Evolutionary conservation across 2,797 vertebrate genomes (phyloP), one percentile per base, ranked within the genome.

Genomic region (Tangara arthus): DNA sequence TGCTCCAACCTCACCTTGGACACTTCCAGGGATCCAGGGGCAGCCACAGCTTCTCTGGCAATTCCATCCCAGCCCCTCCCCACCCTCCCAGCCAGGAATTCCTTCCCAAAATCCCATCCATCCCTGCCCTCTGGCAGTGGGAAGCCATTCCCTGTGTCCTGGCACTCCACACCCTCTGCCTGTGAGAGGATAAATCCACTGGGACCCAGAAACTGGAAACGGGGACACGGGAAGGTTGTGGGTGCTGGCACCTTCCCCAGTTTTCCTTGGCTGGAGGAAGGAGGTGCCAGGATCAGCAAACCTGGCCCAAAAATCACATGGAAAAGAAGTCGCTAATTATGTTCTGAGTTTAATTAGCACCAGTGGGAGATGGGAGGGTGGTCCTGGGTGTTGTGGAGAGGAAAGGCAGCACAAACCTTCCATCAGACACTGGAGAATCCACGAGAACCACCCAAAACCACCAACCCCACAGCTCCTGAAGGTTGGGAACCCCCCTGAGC

Each of bases 181-280:
- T 17, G 41, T 1, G 4, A 39, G 49, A 49, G n/a, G 39, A n/a
- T n/a, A 12, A 57, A 72, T 1, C 4, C 13, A 1, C 22, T 1
- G 28, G n/a, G 26, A 35, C 39, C 37, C 14, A 13, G 18, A 5
- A 24, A 21, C 15, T 5, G 77, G 78, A 59, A 34, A 61, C 18
- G 47, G 37, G 52, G 47, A n/a, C 34, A 9, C 0, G 0, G 87
- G 27, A 20, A 39, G 14, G 39, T 27, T n/a, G 60, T 19, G 85
- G 71, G 27, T 35, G 12, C 18, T 12, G 30, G 65, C 6, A 3
- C n/a, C 27, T 77, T 23, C 32, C 70, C 6, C 8, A 57, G 28
- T 23, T 90, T 80, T 57, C 57, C 71, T 30, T 41, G 50, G 75
- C 75, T 34, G 39, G 26, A 72, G 55, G 60, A n/a, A 77, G 9